Percentiles rank a stretch among this genome's conserved stretches.
Conservation (phyloP, 2,888 invertebrate genomes). For the Hydriomena furcata region DNA sequence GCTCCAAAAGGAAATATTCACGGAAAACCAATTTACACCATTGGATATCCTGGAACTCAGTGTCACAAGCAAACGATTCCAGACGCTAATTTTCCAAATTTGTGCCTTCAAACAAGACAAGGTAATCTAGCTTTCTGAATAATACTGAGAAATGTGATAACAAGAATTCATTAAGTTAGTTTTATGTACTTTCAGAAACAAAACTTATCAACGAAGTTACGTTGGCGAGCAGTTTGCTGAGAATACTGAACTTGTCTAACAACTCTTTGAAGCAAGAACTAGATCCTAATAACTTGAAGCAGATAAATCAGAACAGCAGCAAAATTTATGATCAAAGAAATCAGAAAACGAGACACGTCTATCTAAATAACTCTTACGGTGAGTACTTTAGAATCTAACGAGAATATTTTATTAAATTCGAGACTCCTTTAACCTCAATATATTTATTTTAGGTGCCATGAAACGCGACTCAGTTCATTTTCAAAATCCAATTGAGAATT, state of each 20-base stretch:
- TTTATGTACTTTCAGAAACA: conserved; percentile 42
- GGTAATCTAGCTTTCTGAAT: conserved; percentile 26
- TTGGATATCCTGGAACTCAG: conserved; percentile 67
- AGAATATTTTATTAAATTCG: neutral
- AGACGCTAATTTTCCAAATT: conserved; percentile 49
- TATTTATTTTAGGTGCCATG: conserved; percentile 46
- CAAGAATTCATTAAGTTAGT: conserved; percentile 17
- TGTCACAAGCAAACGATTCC: conserved; percentile 50
- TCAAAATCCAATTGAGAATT: conserved; percentile 30
- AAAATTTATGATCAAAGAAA: conserved; percentile 43
- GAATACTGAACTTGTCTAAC: conserved; percentile 63
- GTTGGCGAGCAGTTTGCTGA: conserved; percentile 57
- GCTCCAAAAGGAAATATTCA: conserved; percentile 65
- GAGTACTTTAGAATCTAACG: conserved; percentile 16
- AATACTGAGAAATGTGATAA: conserved; percentile 14
- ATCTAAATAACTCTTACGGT: conserved; percentile 52
- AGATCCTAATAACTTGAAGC: conserved; percentile 58
- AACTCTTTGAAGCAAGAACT: conserved; percentile 54
- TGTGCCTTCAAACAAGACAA: conserved; percentile 41
- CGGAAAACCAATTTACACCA: conserved; percentile 62
- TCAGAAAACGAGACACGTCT: conserved; percentile 58
- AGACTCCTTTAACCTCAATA: too few species aligned
- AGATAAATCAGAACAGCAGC: conserved; percentile 41
- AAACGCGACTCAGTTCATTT: conserved; percentile 42
- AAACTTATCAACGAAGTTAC: conserved; percentile 36